These are phyloP conservation scores for Morelia viridis DNA, from an alignment of 2,797 vertebrate genomes.

Conservation along the genomic window DNA sequence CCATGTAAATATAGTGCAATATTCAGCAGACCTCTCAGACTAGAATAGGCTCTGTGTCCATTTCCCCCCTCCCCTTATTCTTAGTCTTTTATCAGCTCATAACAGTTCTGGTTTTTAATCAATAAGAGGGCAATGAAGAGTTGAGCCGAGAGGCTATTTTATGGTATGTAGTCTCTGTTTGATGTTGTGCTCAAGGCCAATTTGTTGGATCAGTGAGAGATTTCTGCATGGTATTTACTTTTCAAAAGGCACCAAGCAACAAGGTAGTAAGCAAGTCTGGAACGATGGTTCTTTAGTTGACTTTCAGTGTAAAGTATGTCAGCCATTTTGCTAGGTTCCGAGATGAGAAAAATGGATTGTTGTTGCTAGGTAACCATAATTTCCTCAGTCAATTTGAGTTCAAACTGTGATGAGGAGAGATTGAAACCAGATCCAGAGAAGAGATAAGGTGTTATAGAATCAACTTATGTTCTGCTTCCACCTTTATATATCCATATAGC, in stretches of 20 bases:
- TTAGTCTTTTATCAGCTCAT: background rate
- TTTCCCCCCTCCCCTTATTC: background rate
- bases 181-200: background rate
- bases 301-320: background rate
- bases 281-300: background rate
- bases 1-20: background rate
- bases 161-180: background rate
- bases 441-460: background rate
- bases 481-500: background rate
- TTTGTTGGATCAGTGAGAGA: background rate
- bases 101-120: background rate
- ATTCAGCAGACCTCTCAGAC: background rate
- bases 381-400: background rate
- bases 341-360: background rate
- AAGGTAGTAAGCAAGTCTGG: background rate
- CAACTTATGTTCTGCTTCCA: background rate
- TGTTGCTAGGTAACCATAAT: conserved; percentile 5
- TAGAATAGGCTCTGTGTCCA: background rate
- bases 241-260: background rate
- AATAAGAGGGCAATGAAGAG: background rate
- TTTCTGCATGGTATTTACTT: background rate
- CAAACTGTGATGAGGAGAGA: background rate
- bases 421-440: background rate
- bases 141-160: background rate
- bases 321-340: background rate